Evolutionary conservation across 2,888 invertebrate genomes (phyloP), one percentile per base, ranked within the genome.

Genomic region (Rhyacophila evoluta): DNA sequence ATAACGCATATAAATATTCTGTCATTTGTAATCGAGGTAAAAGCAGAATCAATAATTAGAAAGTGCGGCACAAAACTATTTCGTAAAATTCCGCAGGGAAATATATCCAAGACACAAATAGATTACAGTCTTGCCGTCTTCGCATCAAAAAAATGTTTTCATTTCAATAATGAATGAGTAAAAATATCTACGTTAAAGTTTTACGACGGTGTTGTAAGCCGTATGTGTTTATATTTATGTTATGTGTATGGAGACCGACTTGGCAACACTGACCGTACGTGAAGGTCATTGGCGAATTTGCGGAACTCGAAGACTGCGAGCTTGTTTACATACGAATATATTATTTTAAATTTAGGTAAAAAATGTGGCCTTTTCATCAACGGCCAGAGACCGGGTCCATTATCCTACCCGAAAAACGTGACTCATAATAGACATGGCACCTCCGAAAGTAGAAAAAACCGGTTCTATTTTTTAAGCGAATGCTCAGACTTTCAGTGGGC

Each of bases 241-340:
- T 25, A 72, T 72, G 25, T 25, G 25, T 12, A 37, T 72, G 37
- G 38, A 38, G 36, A 38, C 38, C 73, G 41, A 41, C 33, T 73
- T 41, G 73, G 73, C 73, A 73, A 41, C 73, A 41, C 29, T 27
- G 73, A 28, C n/a, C 29, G 19, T 33, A n/a, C n/a, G 55, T 27
- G 27, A 39, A 29, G 67, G 38, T 75, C 69, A 55, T 55, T 55
- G 55, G 19, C 55, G 55, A 55, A 55, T 55, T 55, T 55, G 55
- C 55, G 55, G 55, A 55, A 55, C 55, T 55, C 15, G 19, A 55
- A 55, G 55, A 55, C 19, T 19, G 10, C 15, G 55, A 55, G 15
- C 55, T 25, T 69, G 72, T 76, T 76, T 76, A 76, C 71, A 76
- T 27, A 72, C 27, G 76, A 76, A 76, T 76, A 72, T 33, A 76